phyloP scores from a whole-genome alignment of 1,140 invertebrate species.

The Dermatophagoides farinae region DNA sequence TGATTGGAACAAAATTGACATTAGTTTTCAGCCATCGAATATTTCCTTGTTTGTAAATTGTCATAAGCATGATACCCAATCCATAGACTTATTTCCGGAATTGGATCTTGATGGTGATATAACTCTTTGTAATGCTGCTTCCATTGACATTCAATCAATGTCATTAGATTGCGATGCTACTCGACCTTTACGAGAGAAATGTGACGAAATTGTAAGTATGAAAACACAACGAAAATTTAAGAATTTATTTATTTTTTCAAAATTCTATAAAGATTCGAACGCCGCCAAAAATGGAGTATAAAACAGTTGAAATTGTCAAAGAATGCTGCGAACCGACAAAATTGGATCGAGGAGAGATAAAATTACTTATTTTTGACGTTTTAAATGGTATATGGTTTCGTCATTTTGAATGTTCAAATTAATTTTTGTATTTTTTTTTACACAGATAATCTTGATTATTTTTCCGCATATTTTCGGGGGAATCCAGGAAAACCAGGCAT shows the following conservation, averaged over 20 bases:
- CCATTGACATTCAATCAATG: conserved; percentile 63
- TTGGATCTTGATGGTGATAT: conserved; percentile 45
- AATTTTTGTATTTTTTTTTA: background rate
- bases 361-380: background rate
- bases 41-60: conserved; percentile 51
- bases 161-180: conserved; percentile 52
- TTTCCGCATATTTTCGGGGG: background rate
- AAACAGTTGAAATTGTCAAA: background rate
- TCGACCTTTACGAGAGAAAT: conserved; percentile 42
- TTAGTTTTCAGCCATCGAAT: conserved; percentile 42
- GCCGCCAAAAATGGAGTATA: background rate
- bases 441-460: background rate
- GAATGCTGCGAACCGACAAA: background rate
- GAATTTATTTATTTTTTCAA: conserved; percentile 7
- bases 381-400: background rate
- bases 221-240: conserved; percentile 23
- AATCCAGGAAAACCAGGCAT: conserved; percentile 5
- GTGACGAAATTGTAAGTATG: conserved; percentile 36
- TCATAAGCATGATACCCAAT: conserved; percentile 26
- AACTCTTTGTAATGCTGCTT: conserved; percentile 39
- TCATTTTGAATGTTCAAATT: background rate
- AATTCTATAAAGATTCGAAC: background rate
- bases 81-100: conserved; percentile 26
- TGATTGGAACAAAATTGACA: conserved; percentile 58
- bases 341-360: background rate